Conservation (phyloP, 2,797 vertebrate genomes). For the Coilia nasus region DNA sequence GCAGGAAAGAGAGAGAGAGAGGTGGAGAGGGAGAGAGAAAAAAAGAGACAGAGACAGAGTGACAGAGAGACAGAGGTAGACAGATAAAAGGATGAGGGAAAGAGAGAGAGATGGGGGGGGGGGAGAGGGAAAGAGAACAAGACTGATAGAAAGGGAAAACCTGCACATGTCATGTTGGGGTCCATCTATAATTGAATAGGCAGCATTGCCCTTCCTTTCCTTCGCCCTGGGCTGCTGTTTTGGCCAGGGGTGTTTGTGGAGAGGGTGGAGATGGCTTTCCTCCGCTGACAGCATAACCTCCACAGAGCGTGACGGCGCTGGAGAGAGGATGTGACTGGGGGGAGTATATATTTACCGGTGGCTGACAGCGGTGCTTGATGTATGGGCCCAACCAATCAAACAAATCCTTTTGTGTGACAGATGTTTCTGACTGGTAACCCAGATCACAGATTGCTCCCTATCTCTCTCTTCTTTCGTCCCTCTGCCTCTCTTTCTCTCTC, state of each 20-base stretch:
- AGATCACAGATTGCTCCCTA: constrained; percentile 61
- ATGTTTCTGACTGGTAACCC: constrained; percentile 67
- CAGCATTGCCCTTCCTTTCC: neutral
- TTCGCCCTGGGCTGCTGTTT: constrained; percentile 30
- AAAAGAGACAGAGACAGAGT: too few species aligned
- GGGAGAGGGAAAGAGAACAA: neutral
- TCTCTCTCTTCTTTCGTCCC: constrained; percentile 30
- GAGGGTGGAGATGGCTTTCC: constrained; percentile 62
- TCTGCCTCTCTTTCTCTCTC: neutral
- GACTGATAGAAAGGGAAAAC: constrained; percentile 14
- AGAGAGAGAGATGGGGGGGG: neutral
- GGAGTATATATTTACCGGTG: constrained; percentile 73
- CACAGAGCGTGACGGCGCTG: constrained; percentile 53
- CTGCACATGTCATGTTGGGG: constrained; percentile 7
- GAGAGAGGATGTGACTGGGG: constrained; percentile 65
- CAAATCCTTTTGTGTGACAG: constrained; percentile 72
- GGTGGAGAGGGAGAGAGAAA: neutral
- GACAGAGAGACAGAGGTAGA: neutral
- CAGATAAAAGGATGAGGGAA: neutral
- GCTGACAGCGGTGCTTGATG: constrained; percentile 67
- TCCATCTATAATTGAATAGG: constrained; percentile 16
- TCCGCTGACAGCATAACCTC: constrained; percentile 61
- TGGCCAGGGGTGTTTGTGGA: constrained; percentile 50
- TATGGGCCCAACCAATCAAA: constrained; percentile 73
- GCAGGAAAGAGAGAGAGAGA: neutral